Conservation (phyloP, 2,888 invertebrate genomes). For the Drosophila tanythrix region DNA sequence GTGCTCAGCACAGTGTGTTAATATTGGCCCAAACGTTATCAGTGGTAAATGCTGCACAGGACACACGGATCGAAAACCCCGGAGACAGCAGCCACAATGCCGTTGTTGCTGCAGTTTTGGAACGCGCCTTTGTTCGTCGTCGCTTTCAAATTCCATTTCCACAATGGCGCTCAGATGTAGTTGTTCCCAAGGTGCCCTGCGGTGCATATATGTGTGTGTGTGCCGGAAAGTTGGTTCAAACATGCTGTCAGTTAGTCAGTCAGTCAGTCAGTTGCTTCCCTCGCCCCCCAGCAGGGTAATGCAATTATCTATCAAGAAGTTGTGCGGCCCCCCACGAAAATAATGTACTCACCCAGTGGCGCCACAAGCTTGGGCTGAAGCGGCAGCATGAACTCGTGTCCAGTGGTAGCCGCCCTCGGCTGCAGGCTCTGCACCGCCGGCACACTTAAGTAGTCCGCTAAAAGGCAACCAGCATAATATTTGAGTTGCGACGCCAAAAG, state of each 20-base stretch:
- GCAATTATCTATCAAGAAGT: slow-evolving; percentile 63
- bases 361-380: slow-evolving; percentile 89
- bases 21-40: slow-evolving; percentile 53
- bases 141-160: slow-evolving; percentile 28
- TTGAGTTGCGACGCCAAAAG: slow-evolving; percentile 39
- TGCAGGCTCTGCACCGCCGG: slow-evolving; percentile 87
- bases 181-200: slow-evolving; percentile 15
- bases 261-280: slow-evolving; percentile 1
- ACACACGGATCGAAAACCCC: slow-evolving; percentile 2
- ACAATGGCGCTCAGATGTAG: slow-evolving; percentile 61
- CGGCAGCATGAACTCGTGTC: slow-evolving; percentile 89
- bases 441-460: slow-evolving; percentile 86
- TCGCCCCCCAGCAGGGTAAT: slow-evolving; percentile 16
- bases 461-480: slow-evolving; percentile 53
- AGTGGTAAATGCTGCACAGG: slow-evolving; percentile 33
- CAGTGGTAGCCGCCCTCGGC: slow-evolving; percentile 90
- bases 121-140: slow-evolving; percentile 26
- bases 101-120: slow-evolving; percentile 8
- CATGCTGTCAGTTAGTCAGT: slow-evolving; percentile 17
- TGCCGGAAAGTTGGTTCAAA: slow-evolving; percentile 66
- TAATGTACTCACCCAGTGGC: slow-evolving; percentile 82
- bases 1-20: slow-evolving; percentile 24
- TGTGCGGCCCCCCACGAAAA: slow-evolving; percentile 8
- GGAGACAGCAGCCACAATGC: slow-evolving; percentile 31
- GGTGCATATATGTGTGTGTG: slow-evolving; percentile 10